Evolutionary conservation across 2,113 vertebrate species (phyloP).

Genomic region (Ceyx melanurus): DNA sequence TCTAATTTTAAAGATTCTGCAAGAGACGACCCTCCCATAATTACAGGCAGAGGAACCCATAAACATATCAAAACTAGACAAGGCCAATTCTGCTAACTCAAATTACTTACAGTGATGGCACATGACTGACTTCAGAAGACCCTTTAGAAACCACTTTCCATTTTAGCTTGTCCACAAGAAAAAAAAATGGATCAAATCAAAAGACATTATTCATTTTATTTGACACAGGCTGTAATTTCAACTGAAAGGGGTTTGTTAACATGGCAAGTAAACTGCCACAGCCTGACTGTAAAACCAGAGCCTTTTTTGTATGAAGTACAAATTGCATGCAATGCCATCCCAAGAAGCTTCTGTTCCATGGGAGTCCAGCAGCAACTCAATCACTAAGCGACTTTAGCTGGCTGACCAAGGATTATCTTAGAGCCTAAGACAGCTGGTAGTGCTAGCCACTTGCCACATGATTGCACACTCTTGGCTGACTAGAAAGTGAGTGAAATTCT

Average conservation of each 20-base stretch:
- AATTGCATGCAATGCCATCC: background rate
- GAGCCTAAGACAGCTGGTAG: background rate
- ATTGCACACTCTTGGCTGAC: background rate
- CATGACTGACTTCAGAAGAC: background rate
- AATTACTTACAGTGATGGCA: background rate
- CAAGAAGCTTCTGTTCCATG: background rate
- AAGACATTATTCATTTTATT: background rate
- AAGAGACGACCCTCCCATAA: background rate
- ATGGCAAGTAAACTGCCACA: background rate
- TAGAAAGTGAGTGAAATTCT: background rate
- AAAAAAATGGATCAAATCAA: background rate
- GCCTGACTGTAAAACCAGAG: background rate
- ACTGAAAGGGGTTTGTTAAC: background rate
- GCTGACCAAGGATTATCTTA: background rate
- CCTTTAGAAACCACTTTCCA: background rate
- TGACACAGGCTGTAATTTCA: background rate
- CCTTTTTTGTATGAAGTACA: background rate
- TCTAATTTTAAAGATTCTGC: background rate
- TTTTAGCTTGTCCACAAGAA: background rate
- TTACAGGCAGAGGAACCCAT: background rate
- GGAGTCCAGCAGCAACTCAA: background rate
- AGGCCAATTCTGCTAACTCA: background rate
- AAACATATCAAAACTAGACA: background rate
- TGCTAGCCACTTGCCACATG: background rate
- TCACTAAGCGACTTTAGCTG: background rate